phyloP scores from a whole-genome alignment of 2,888 invertebrate species.

The Habroteleia sp. region DNA sequence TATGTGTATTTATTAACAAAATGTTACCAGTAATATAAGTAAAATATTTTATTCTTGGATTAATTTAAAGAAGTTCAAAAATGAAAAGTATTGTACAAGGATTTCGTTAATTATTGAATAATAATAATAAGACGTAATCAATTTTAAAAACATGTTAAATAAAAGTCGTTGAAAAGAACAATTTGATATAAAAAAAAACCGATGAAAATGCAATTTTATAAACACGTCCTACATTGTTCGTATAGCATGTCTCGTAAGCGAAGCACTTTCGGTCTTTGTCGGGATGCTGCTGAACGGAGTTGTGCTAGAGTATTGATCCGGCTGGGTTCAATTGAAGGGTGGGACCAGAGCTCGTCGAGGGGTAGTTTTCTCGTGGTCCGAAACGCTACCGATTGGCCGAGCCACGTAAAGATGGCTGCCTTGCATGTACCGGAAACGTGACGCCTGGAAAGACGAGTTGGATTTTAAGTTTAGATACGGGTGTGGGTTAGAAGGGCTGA shows the following conservation, averaged over 20 bases:
- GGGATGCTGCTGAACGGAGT: constrained; percentile 68
- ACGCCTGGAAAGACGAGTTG: constrained; percentile 68
- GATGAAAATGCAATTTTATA: constrained; percentile 57
- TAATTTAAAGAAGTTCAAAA: no score
- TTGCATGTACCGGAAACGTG: constrained; percentile 77
- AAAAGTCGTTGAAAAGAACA: constrained; percentile 32
- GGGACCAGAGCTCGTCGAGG: constrained; percentile 70
- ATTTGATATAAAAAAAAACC: constrained; percentile 54
- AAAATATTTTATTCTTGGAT: no score
- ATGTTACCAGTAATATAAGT: no score
- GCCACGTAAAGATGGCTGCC: constrained; percentile 77
- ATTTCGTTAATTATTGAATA: constrained; percentile 23
- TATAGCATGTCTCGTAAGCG: constrained; percentile 52
- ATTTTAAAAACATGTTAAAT: constrained; percentile 25
- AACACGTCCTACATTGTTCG: constrained; percentile 56
- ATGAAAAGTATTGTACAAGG: no score
- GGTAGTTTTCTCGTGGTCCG: constrained; percentile 72
- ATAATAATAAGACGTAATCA: constrained; percentile 27
- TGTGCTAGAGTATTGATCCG: constrained; percentile 76
- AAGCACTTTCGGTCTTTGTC: constrained; percentile 49
- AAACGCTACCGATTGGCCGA: constrained; percentile 72
- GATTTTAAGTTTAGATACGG: constrained; percentile 52
- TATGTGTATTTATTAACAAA: no score
- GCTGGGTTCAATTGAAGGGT: constrained; percentile 69
- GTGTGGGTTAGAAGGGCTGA: constrained; percentile 42